Evolutionary conservation across 2,797 vertebrate genomes (phyloP), one percentile per base, ranked within the genome.

Genomic region (Arremon aurantiirostris): DNA sequence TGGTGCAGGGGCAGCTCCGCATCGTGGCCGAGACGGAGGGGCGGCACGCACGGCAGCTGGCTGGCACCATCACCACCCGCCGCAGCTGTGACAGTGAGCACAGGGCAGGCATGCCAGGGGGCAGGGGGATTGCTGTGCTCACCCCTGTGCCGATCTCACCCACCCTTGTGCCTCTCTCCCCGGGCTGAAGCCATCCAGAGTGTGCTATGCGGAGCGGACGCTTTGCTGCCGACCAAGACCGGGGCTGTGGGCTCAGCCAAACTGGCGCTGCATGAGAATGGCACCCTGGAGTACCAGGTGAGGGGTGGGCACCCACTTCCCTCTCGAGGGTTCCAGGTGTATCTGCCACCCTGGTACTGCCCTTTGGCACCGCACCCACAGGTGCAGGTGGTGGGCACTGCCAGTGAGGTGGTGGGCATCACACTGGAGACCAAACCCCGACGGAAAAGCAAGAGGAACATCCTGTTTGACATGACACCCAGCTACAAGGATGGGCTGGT

Each of bases 11-110:
- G 71, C 98, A 99, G 96, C 98, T 99, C 93, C 98, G 98, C 97
- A 98, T 99, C 27, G 44, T 96, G 23, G 98, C 99, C 21, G 98
- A 98, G 80, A 98, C 98, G 0, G 98, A 98, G 89, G 98, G 97
- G 42, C 97, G 41, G 56, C 96, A 98, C 20, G 92, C 96, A 3
- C 97, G 95, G 12, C 98, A 97, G 50, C 98, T 99, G 96, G 98
- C 98, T 0, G 99, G 99, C 81, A 98, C 97, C 97, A 98, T 99
- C 95, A 98, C 98, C 7, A 97, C 98, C 94, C 98, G 98, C 95
- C 99, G 98, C 95, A 98, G 98, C 50, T 99, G 99, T 57, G 99
- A 99, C 97, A 99, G 99, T 99, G 98, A 99, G 99, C 98, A 71
- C 2, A 5, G 86, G 80, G 26, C 8, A 9, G 73, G 56, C 32